These are phyloP conservation scores for Latrodectus elegans DNA, from an alignment of 2,888 invertebrate genomes.

Conservation along the genomic window DNA sequence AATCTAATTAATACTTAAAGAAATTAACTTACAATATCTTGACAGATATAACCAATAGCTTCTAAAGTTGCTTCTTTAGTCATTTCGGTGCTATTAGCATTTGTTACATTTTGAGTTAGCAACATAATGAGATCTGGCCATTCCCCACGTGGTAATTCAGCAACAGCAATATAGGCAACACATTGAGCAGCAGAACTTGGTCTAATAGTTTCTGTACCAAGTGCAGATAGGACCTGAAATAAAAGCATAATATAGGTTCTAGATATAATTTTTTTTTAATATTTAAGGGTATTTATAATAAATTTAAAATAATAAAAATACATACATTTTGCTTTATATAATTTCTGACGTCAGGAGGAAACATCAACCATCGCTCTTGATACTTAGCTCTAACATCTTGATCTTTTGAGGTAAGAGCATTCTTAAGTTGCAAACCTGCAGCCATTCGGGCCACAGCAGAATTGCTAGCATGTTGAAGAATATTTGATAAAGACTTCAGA, in stretches of 20 bases:
- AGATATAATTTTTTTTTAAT: neutral
- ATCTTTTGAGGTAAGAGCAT: constrained; percentile 97
- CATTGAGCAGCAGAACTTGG: constrained; percentile 99
- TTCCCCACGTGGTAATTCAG: constrained; percentile 92
- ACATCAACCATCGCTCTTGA: constrained; percentile 93
- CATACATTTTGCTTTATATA: constrained; percentile 96
- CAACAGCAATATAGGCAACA: constrained; percentile 97
- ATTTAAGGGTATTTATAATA: neutral
- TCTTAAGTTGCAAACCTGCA: constrained; percentile 98
- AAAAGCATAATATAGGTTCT: neutral
- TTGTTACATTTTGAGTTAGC: constrained; percentile 93
- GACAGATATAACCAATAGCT: constrained; percentile 98
- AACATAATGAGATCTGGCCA: constrained; percentile 93
- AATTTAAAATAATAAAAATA: constrained; percentile 51
- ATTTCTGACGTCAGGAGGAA: constrained; percentile 88
- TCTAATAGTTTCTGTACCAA: constrained; percentile 95
- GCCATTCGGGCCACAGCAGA: constrained; percentile 97
- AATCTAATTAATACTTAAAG: too few relatives aligned
- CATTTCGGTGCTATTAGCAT: constrained; percentile 87
- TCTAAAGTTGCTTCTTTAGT: constrained; percentile 97
- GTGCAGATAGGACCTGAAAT: constrained; percentile 88
- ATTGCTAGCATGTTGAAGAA: constrained; percentile 90
- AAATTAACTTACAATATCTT: constrained; percentile 85
- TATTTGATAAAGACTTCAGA: constrained; percentile 93
- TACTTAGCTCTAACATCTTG: constrained; percentile 84